Evolutionary conservation across 2,797 vertebrate species (phyloP).

Genomic region (Hypotaenidia okinawae): DNA sequence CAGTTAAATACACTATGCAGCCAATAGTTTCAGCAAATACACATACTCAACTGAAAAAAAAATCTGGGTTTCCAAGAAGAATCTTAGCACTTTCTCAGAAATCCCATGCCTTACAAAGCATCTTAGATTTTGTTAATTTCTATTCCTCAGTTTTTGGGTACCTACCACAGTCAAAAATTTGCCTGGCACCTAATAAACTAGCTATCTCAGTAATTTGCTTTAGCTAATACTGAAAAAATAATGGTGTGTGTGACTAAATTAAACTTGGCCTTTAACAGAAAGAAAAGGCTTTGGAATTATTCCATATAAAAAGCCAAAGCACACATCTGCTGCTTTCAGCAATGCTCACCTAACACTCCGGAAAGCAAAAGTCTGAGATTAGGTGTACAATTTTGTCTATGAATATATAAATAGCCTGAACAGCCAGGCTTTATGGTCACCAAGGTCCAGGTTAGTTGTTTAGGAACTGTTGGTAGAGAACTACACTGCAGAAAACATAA

Average conservation of each 20-base stretch:
- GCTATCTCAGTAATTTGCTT: background rate
- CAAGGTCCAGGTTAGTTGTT: background rate
- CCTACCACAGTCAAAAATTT: background rate
- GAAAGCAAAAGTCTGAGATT: background rate
- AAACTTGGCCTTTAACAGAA: background rate
- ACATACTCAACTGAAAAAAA: background rate
- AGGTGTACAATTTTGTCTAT: background rate
- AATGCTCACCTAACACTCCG: background rate
- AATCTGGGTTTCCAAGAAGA: background rate
- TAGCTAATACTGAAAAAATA: background rate
- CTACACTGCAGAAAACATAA: background rate
- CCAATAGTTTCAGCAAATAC: background rate
- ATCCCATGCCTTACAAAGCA: background rate
- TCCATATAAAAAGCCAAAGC: background rate
- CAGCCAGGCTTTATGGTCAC: background rate
- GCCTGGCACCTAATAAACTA: background rate
- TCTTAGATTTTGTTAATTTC: background rate
- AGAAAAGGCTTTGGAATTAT: background rate
- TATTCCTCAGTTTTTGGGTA: background rate
- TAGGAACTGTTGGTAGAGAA: background rate
- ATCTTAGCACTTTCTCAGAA: background rate
- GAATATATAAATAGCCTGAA: background rate
- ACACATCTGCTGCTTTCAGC: background rate
- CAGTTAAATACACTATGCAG: background rate
- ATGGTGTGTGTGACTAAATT: background rate